These are phyloP conservation scores for Macaria liturata DNA, from an alignment of 2,888 invertebrate genomes.

Conservation along the genomic window DNA sequence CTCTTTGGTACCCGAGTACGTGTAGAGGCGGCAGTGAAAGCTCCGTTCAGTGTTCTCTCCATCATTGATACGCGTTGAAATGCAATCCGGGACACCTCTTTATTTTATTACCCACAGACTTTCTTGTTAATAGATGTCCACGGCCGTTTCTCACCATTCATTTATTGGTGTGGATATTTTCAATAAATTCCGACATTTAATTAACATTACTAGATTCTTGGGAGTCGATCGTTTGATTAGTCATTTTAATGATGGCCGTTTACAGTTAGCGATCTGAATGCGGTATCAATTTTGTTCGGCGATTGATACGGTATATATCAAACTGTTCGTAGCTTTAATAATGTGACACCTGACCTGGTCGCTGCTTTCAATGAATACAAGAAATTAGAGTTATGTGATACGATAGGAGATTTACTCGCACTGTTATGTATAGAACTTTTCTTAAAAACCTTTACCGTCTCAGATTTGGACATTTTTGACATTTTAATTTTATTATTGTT, in stretches of 20 bases:
- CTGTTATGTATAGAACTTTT: too few species aligned
- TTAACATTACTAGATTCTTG: constrained; percentile 75
- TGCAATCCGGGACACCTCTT: constrained; percentile 17
- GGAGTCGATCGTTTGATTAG: constrained; percentile 74
- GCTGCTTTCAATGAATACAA: too few species aligned
- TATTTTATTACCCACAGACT: constrained; percentile 15
- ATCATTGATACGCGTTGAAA: constrained; percentile 16
- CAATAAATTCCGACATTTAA: constrained; percentile 72
- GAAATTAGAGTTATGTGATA: too few species aligned
- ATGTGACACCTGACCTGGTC: too few species aligned
- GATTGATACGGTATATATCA: constrained; percentile 41
- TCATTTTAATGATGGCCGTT: constrained; percentile 72
- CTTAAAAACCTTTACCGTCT: too few species aligned
- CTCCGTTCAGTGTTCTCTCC: constrained; percentile 8
- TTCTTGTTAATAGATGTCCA: constrained; percentile 17
- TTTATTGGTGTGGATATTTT: constrained; percentile 39
- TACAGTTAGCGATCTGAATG: constrained; percentile 74
- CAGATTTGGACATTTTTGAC: too few species aligned
- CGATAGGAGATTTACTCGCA: too few species aligned
- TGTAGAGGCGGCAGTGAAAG: constrained; percentile 4
- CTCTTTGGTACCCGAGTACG: too few species aligned
- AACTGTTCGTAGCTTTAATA: too few species aligned
- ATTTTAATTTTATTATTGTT: too few species aligned
- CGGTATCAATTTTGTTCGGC: constrained; percentile 68
- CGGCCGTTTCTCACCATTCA: constrained; percentile 23